Evolutionary conservation across 2,797 vertebrate genomes (phyloP), one percentile per base, ranked within the genome.

Genomic region (Onychomys torridus): DNA sequence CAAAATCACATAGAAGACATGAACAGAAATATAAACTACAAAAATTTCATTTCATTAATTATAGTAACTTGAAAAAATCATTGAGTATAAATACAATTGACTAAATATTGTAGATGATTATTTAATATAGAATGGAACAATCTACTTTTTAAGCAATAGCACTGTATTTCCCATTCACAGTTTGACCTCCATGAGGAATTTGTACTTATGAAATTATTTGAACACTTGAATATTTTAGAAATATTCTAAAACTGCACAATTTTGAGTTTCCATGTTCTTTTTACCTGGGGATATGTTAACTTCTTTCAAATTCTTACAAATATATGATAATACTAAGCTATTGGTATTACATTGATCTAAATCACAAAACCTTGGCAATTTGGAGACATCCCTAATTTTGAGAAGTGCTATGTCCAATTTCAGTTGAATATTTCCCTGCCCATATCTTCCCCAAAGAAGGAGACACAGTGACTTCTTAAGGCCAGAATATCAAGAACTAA

Each of bases 331-430:
- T 92, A 61, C 2, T 63, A 95, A 85, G 16, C 23, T 95, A 37
- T 89, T 82, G 73, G 19, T 82, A 88, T 94, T 96, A 90, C 8
- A 61, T 92, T 94, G 12, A 71, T 85, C 40, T 87, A 91, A 77
- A 76, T 5, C 25, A 94, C 46, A 96, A 1, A 94, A 88, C 87
- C 27, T 84, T 95, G 87, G 83, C 71, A 96, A 93, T 95, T 94
- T 69, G 19, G 91, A 14, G 52, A 78, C 91, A 96, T 71, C 5
- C 27, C 71, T 94, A 71, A 88, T 88, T 92, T 87, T 85, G 71
- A 83, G 90, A 29, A 29, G 6, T 88, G 9, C 8, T 32, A 16
- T 84, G 65, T 14, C 3, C n/a, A 86, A 52, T 78, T 95, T 97
- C n/a, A 59, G 43, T 78, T 97, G 52, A 14, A 77, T 81, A 49